Percentiles rank a stretch among this genome's conserved stretches.
These are phyloP conservation scores for Pseudomyrmex sp. DNA, from an alignment of 1,140 invertebrate genomes.

Conservation along the genomic window DNA sequence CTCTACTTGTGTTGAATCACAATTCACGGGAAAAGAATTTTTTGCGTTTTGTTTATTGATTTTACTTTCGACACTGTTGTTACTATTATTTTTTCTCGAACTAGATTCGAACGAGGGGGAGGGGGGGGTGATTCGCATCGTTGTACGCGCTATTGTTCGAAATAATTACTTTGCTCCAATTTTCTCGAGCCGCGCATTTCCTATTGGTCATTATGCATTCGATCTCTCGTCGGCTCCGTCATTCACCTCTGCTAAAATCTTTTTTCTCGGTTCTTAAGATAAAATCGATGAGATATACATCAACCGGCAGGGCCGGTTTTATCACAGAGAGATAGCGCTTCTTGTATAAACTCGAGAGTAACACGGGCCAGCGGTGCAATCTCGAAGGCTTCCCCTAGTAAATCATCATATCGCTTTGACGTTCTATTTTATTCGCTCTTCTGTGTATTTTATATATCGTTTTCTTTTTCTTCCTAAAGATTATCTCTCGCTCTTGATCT, in stretches of 20 bases:
- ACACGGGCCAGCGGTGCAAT: background rate
- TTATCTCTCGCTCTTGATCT: constrained; percentile 1
- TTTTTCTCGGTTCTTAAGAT: constrained; percentile 37
- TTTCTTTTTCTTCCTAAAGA: background rate
- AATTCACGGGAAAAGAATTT: background rate
- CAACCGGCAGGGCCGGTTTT: background rate
- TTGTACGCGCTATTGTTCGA: background rate
- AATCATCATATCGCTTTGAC: constrained; percentile 36
- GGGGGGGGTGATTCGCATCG: background rate
- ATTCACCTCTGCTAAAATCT: constrained; percentile 18
- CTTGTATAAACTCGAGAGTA: constrained; percentile 20
- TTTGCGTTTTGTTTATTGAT: no score
- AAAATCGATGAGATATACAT: constrained; percentile 49
- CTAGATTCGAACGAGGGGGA: background rate
- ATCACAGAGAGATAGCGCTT: constrained; percentile 35
- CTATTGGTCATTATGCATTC: constrained; percentile 43
- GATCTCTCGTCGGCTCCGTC: background rate
- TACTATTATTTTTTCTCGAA: background rate
- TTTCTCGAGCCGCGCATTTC: background rate
- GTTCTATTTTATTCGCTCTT: background rate
- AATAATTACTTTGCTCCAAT: constrained; percentile 37
- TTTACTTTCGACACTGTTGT: no score
- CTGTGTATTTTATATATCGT: no score
- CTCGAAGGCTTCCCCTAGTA: constrained; percentile 8
- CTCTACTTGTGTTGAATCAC: background rate